Evolutionary conservation across 2,888 invertebrate genomes (phyloP).

Genomic region (Branchinecta sandiegonensis): DNA sequence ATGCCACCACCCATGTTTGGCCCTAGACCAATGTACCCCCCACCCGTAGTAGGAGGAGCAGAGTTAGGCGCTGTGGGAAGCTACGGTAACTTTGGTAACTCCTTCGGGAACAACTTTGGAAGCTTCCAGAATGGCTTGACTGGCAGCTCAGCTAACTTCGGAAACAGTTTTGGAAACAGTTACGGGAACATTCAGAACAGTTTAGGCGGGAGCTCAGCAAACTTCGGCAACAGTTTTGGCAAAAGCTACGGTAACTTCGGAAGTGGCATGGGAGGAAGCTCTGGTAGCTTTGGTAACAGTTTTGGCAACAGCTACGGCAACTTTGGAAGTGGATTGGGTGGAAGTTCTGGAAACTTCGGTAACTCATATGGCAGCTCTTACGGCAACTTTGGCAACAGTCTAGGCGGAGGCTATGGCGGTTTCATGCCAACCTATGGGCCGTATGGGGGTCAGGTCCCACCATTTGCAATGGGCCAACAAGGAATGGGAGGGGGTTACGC

Average conservation of each 20-base stretch:
- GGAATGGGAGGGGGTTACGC: not conserved
- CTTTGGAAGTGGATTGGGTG: not conserved
- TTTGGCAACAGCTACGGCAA: slow-evolving; percentile 2
- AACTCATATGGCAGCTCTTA: not conserved
- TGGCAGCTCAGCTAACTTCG: slow-evolving; percentile 1
- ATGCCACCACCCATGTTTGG: not conserved
- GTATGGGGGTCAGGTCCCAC: slow-evolving; percentile 2
- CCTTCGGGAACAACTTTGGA: not conserved
- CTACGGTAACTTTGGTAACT: not conserved
- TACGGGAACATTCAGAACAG: not conserved
- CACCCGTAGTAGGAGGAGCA: not conserved
- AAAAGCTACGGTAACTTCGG: not conserved
- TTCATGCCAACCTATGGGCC: not conserved
- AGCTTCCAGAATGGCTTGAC: not conserved
- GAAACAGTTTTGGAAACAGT: not conserved
- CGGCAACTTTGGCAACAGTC: not conserved
- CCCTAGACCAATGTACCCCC: not conserved
- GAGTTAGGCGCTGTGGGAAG: not conserved
- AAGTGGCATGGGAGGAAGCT: slow-evolving; percentile 5
- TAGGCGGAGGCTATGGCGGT: not conserved
- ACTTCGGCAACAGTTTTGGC: not conserved
- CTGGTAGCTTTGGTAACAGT: slow-evolving; percentile 7
- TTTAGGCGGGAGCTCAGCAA: not conserved
- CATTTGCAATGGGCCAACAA: not conserved
- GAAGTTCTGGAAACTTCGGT: not conserved